phyloP scores from a whole-genome alignment of 2,888 invertebrate species.

The Tetranychus piercei region DNA sequence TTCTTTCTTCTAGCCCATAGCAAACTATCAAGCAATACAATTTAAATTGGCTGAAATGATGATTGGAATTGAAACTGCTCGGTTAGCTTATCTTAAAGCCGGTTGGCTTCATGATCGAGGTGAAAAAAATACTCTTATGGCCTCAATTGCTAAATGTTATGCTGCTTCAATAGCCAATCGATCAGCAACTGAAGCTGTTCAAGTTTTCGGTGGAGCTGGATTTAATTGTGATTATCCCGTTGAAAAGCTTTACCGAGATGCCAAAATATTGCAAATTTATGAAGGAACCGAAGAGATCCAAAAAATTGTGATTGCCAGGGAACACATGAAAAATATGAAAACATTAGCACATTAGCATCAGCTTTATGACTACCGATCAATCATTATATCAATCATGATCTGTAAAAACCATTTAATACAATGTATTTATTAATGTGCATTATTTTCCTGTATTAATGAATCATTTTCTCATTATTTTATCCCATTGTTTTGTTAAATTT shows the following conservation, averaged over 20 bases:
- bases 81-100: conserved; percentile 63
- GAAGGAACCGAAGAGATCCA: conserved; percentile 97
- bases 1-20: conserved; percentile 29
- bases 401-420: no score
- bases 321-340: conserved; percentile 26
- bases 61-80: conserved; percentile 64
- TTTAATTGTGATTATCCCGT: conserved; percentile 94
- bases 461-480: no score
- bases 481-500: no score
- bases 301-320: conserved; percentile 64
- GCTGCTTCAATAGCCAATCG: conserved; percentile 85
- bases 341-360: no score
- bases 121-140: conserved; percentile 56
- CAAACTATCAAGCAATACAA: conserved; percentile 55
- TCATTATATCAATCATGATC: no score
- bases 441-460: no score
- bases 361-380: no score
- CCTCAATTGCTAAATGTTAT: conserved; percentile 86
- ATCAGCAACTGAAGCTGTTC: conserved; percentile 75
- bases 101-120: conserved; percentile 81
- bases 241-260: conserved; percentile 95
- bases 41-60: conserved; percentile 94
- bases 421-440: no score
- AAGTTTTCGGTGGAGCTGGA: conserved; percentile 85
- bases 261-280: conserved; percentile 86